Evolutionary conservation across 2,888 invertebrate genomes (phyloP).

Genomic region (Cheilosia scutellata): DNA sequence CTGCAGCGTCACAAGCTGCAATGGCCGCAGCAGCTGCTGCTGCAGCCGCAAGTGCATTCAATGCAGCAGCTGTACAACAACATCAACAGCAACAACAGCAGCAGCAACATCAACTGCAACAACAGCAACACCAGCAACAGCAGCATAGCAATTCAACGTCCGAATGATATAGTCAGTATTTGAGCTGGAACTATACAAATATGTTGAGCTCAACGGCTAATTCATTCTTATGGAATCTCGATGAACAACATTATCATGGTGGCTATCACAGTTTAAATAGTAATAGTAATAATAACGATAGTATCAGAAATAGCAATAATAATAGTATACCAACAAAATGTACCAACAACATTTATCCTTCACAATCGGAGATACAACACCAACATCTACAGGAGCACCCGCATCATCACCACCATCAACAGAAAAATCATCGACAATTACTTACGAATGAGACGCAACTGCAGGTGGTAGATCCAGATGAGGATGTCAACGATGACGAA

Average conservation of each 20-base stretch:
- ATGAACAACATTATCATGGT: conserved; percentile 76
- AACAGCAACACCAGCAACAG: conserved; percentile 80
- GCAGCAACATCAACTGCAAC: conserved; percentile 80
- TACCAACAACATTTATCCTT: conserved; percentile 52
- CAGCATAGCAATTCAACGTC: conserved; percentile 80
- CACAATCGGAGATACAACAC: conserved; percentile 37
- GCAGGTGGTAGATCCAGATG: conserved; percentile 31
- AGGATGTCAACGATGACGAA: conserved; percentile 37
- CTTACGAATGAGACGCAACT: conserved; percentile 30
- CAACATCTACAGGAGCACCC: conserved; percentile 68
- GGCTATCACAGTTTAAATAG: conserved; percentile 65
- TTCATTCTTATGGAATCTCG: conserved; percentile 81
- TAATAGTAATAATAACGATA: conserved; percentile 44
- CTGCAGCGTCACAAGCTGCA: conserved; percentile 84
- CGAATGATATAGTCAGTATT: conserved; percentile 82
- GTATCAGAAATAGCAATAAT: conserved; percentile 48
- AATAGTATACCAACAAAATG: conserved; percentile 47
- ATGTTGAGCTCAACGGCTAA: conserved; percentile 78
- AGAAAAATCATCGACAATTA: conserved; percentile 32
- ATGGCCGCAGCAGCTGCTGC: conserved; percentile 84
- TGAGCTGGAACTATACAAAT: conserved; percentile 83
- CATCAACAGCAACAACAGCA: conserved; percentile 80
- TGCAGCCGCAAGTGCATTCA: conserved; percentile 80
- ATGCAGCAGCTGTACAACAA: conserved; percentile 80
- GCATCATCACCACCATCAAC: conserved; percentile 57